Conservation (phyloP, 2,888 invertebrate species). For the Omphaloscelis lunosa region DNA sequence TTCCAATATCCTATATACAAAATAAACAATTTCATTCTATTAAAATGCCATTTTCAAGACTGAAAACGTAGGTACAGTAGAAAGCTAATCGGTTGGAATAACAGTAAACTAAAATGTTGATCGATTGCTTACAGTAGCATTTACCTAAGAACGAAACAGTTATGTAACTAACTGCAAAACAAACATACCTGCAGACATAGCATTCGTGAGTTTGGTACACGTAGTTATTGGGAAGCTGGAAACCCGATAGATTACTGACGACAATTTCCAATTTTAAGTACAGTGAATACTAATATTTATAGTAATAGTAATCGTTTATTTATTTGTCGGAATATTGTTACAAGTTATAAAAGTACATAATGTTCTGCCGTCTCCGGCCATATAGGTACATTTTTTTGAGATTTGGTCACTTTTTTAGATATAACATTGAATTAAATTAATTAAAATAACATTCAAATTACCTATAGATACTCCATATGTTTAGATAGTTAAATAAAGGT, state of each 20-base stretch:
- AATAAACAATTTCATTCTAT: too few species aligned
- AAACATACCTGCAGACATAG: conserved; percentile 24
- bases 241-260: background rate
- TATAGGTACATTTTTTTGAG: too few species aligned
- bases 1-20: too few species aligned
- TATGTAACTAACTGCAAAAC: conserved; percentile 23
- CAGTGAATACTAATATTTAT: background rate
- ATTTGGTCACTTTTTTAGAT: too few species aligned
- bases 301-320: background rate
- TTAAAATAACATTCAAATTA: too few species aligned
- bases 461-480: too few species aligned
- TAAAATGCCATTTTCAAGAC: background rate
- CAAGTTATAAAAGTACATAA: too few species aligned
- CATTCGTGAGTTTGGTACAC: conserved; percentile 6
- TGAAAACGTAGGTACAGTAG: background rate
- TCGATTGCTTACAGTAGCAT: conserved; percentile 6
- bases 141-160: conserved; percentile 6
- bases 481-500: too few species aligned
- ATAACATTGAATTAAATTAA: too few species aligned
- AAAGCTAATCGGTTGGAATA: background rate
- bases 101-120: conserved; percentile 14
- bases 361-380: too few species aligned
- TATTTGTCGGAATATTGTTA: too few species aligned
- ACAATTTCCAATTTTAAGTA: background rate
- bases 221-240: background rate